Percentiles rank a stretch among this genome's conserved stretches.
These are phyloP conservation scores for Flexamia atlantica DNA, from an alignment of 2,888 invertebrate species.

Conservation along the genomic window DNA sequence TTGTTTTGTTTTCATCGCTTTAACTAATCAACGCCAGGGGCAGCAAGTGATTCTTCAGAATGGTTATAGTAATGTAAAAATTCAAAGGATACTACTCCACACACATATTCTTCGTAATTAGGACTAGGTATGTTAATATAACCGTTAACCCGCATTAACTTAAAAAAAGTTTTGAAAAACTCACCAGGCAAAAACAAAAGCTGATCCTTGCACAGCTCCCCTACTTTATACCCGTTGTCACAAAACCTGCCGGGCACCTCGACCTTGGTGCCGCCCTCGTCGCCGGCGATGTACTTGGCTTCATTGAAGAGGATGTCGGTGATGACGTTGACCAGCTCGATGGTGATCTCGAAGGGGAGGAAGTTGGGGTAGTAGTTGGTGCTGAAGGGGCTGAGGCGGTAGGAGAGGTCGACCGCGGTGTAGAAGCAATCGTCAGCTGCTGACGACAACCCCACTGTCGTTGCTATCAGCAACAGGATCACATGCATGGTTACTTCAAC, in stretches of 20 bases:
- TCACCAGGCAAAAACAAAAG: slow-evolving; percentile 23
- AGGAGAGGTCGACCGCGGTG: slow-evolving; percentile 42
- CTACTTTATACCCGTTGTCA: slow-evolving; percentile 42
- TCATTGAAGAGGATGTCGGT: slow-evolving; percentile 47
- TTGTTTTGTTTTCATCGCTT: too few relatives aligned
- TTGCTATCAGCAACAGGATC: slow-evolving; percentile 33
- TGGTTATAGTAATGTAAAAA: too few relatives aligned
- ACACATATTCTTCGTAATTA: too few relatives aligned
- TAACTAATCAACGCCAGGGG: too few relatives aligned
- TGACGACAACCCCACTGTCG: background rate
- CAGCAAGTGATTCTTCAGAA: too few relatives aligned
- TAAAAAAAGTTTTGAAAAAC: too few relatives aligned
- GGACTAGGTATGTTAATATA: too few relatives aligned
- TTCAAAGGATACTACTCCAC: too few relatives aligned
- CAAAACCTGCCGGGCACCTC: slow-evolving; percentile 36
- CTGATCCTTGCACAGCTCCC: slow-evolving; percentile 37
- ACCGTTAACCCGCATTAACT: too few relatives aligned
- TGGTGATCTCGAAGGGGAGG: slow-evolving; percentile 42
- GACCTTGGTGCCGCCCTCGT: slow-evolving; percentile 38
- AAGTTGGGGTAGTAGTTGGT: slow-evolving; percentile 48
- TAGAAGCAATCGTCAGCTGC: slow-evolving; percentile 42
- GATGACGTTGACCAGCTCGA: slow-evolving; percentile 43
- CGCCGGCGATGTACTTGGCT: slow-evolving; percentile 39
- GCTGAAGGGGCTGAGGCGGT: slow-evolving; percentile 32
- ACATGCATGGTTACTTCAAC: slow-evolving; percentile 43